Percentiles rank a stretch among this genome's conserved stretches.
Evolutionary conservation across 2,797 vertebrate species (phyloP).

Genomic region (Phalloptychus januarius): DNA sequence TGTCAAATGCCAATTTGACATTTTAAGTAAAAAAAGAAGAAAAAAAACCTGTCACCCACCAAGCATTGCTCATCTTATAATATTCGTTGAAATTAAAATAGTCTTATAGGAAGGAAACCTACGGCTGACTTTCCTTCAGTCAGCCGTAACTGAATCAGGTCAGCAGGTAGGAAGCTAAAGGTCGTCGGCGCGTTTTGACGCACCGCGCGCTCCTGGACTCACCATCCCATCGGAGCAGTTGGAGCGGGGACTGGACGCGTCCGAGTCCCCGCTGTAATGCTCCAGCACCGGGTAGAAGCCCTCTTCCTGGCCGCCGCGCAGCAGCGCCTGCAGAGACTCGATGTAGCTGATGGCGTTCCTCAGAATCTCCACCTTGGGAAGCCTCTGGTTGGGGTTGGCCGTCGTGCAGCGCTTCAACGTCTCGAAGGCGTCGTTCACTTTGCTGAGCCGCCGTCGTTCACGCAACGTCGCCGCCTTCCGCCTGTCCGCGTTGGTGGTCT

Average conservation of each 20-base stretch:
- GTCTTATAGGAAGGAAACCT: neutral
- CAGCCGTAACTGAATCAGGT: too few species aligned
- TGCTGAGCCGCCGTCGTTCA: slow-evolving; percentile 91
- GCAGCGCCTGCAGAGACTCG: slow-evolving; percentile 92
- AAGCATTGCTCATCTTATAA: neutral
- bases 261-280: slow-evolving; percentile 89
- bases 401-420: slow-evolving; percentile 95
- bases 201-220: slow-evolving; percentile 58
- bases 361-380: slow-evolving; percentile 97
- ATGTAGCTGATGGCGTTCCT: slow-evolving; percentile 98
- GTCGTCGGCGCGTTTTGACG: neutral
- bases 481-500: slow-evolving; percentile 92
- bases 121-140: too few species aligned
- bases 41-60: neutral
- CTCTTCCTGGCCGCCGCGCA: slow-evolving; percentile 85
- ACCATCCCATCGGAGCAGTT: slow-evolving; percentile 97
- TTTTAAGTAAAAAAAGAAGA: neutral
- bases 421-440: slow-evolving; percentile 97
- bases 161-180: neutral
- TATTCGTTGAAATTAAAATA: neutral
- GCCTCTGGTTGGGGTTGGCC: slow-evolving; percentile 92
- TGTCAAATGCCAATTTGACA: neutral
- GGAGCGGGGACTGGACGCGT: slow-evolving; percentile 93
- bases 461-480: slow-evolving; percentile 96
- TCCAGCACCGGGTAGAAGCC: slow-evolving; percentile 87